Base-by-base conservation (phyloP, 2,888 invertebrate species). In the Branchellion lobata region DNA sequence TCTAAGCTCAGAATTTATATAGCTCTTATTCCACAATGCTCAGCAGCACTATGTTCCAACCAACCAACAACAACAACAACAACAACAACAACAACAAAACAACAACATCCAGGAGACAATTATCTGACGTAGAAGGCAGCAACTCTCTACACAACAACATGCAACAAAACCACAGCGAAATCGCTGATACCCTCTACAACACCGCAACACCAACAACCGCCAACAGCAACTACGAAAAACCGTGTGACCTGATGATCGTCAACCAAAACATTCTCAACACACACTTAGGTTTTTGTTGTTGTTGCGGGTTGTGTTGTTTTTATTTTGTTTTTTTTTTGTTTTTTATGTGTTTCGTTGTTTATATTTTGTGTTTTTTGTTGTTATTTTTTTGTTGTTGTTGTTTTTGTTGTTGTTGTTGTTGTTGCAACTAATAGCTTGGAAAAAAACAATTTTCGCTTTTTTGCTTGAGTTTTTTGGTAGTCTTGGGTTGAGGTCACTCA, bases 231-330 rank as follows among this genome's bases (percentile, higher is more conserved):
- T 57, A 57, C 61, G 61, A 57, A 24, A 57, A 57, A n/a, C 61
- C 61, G 3, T 57, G 61, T n/a, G 61, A 57, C 21, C 61, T 57
- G 21, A 57, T 57, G 61, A 57, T 57, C n/a, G 61, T 57, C 3
- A 57, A 57, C 24, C 61, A 57, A n/a, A 57, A 57, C 24, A 18
- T 57, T n/a, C 61, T 57, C 11, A 57, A 18, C 61, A n/a, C 61
- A 3, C 8, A n/a, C 21, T n/a, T 57, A 5, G 61, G 61, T 57
- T 3, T 5, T 5, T 24, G 61, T 47, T 47, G 18, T 47, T 47
- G 8, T 47, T 14, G 18, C 18, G 18, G 18, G 8, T 8, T 47
- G 47, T 47, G 8, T 47, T 47, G 18, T 47, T 47, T 47, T 14
- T 47, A 14, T 14, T 47, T 47, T 8, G 18, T 14, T 14, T 14